Base-by-base conservation (phyloP, 2,888 invertebrate genomes). In the Catonia carolina region DNA sequence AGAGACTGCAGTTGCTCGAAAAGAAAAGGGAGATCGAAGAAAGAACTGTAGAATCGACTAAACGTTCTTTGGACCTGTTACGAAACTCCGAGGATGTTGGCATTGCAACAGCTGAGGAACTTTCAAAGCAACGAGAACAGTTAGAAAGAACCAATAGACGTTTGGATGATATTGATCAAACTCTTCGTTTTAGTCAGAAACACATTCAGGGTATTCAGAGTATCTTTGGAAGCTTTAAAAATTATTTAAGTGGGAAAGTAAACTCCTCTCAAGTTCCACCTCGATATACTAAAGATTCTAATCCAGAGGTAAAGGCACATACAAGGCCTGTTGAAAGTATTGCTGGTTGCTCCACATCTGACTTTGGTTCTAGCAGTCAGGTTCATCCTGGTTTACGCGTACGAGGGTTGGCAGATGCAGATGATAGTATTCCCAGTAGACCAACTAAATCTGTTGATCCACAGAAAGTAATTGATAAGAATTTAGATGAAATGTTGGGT, bases 131-230 rank as follows among this genome's bases (percentile, higher is more conserved):
- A 74, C 79, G 94, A 50, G 96, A 97, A 69, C 90, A 93, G 70
- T 75, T 97, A 22, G 86, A 92, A 72, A 87, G 85, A 69, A 91
- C 94, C 0, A 92, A 93, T 69, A 83, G 82, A 65, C 84, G 92
- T 66, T 77, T 95, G 33, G 94, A 94, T 69, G 88, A 91, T 68
- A 96, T 97, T 53, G 93, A 93, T 71, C 82, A 85, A 14, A 90
- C 91, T 36, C 75, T 96, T 58, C 83, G 90, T 65, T 86, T 87
- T 67, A 94, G 95, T 64, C 95, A 97, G 70, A 91, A 90, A 70
- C 95, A 96, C 74, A 82, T 97, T 56, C 94, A 92, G 74, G 91
- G 92, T 12, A 89, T 97, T 59, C 95, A 95, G 77, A 97, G 96
- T 69, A 89, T 98, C 2, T 98, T 99, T 75, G 94, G 96, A 62